phyloP scores from a whole-genome alignment of 2,888 invertebrate genomes.

The Eledone cirrhosa region DNA sequence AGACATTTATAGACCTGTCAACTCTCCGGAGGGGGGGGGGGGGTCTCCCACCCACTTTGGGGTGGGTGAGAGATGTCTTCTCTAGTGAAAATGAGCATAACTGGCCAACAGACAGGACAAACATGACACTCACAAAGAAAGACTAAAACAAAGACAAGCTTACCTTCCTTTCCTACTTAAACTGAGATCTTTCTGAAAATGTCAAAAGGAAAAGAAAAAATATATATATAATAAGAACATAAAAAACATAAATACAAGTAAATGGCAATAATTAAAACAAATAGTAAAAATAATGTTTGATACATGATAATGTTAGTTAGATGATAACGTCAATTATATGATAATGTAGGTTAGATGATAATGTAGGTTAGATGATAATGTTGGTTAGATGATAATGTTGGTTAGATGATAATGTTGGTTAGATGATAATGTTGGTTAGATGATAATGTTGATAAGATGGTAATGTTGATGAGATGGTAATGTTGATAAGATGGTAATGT shows the following conservation, averaged over 20 bases:
- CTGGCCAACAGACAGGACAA: too few relatives aligned
- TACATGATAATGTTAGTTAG: too few relatives aligned
- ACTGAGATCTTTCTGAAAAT: slow-evolving; percentile 51
- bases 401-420: too few relatives aligned
- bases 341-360: too few relatives aligned
- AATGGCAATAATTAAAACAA: neutral
- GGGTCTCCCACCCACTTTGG: neutral
- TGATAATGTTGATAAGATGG: too few relatives aligned
- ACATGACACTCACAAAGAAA: neutral
- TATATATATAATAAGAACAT: neutral
- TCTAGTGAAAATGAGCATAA: too few relatives aligned
- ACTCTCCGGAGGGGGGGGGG: neutral
- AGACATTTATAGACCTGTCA: neutral
- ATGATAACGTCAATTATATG: too few relatives aligned
- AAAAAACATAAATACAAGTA: neutral
- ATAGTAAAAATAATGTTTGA: neutral
- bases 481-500: too few relatives aligned
- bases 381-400: too few relatives aligned
- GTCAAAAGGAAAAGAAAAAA: slow-evolving; percentile 20
- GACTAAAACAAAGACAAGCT: slow-evolving; percentile 28
- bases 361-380: too few relatives aligned
- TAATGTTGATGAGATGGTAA: too few relatives aligned
- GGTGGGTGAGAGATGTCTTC: neutral
- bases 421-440: too few relatives aligned
- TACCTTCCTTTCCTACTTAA: slow-evolving; percentile 48